phyloP scores from a whole-genome alignment of 2,888 invertebrate genomes.

The Parasteatoda lunata region DNA sequence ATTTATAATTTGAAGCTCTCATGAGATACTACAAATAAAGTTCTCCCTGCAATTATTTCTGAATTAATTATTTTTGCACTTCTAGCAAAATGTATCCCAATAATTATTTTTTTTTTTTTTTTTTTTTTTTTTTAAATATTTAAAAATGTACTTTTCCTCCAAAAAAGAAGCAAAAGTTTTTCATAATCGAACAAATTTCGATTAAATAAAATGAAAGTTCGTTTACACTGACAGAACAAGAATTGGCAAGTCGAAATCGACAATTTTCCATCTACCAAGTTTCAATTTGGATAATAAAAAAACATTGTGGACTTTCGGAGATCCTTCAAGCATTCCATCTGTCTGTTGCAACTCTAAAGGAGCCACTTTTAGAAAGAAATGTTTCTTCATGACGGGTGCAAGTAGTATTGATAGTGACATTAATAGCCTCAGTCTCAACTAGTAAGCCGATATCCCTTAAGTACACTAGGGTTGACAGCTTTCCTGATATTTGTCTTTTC shows the following conservation, averaged over 20 bases:
- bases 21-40: too few species aligned
- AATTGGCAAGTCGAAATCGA: slow-evolving; percentile 11
- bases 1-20: too few species aligned
- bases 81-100: too few species aligned
- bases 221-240: slow-evolving; percentile 4
- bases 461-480: neutral
- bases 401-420: slow-evolving; percentile 44
- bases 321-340: slow-evolving; percentile 7
- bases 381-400: slow-evolving; percentile 12
- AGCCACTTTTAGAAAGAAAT: slow-evolving; percentile 25
- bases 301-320: neutral
- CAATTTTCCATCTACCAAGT: slow-evolving; percentile 21
- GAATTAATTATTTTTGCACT: too few species aligned
- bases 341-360: slow-evolving; percentile 35
- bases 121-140: too few species aligned
- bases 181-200: slow-evolving; percentile 4
- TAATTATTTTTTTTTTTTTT: too few species aligned
- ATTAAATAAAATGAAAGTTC: slow-evolving; percentile 23
- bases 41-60: too few species aligned
- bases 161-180: neutral
- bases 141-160: neutral
- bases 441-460: slow-evolving; percentile 4
- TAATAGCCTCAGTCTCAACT: slow-evolving; percentile 24
- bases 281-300: neutral
- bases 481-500: neutral